A percentile compares a stretch with the other conserved stretches of the same genome.
Conservation (phyloP, 2,797 vertebrate species). For the Enteromius viviparus region DNA sequence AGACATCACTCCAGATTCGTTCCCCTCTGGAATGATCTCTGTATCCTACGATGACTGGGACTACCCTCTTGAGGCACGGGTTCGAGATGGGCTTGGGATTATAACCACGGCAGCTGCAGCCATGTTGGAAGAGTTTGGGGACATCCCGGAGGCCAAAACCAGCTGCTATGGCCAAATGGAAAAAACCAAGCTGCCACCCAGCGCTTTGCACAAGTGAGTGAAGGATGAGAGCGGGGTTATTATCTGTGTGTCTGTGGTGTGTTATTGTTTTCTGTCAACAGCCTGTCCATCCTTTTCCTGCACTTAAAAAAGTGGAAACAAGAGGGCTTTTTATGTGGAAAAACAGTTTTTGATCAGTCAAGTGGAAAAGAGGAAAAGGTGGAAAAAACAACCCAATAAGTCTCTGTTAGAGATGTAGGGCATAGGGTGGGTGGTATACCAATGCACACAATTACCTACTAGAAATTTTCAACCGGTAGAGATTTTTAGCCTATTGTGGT, state of each 20-base stretch:
- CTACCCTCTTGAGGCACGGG: slow-evolving; percentile 90
- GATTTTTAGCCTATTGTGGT: too few species aligned
- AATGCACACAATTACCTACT: not conserved
- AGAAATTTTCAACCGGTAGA: not conserved
- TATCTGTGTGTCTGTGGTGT: slow-evolving; percentile 17
- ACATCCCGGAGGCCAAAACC: slow-evolving; percentile 91
- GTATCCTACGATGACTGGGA: slow-evolving; percentile 98
- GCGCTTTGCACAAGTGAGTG: slow-evolving; percentile 92
- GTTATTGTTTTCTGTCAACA: slow-evolving; percentile 19
- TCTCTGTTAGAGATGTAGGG: not conserved
- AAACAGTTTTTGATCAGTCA: slow-evolving; percentile 31
- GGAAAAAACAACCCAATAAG: not conserved
- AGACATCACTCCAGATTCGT: slow-evolving; percentile 88
- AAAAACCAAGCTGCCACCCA: slow-evolving; percentile 85
- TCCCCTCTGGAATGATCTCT: slow-evolving; percentile 94
- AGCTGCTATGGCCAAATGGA: slow-evolving; percentile 92
- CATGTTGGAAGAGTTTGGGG: slow-evolving; percentile 92
- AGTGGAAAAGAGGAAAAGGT: slow-evolving; percentile 20
- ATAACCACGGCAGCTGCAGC: slow-evolving; percentile 91
- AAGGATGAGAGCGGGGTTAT: not conserved
- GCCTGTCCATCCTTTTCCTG: not conserved
- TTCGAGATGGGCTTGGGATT: slow-evolving; percentile 94
- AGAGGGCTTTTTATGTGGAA: slow-evolving; percentile 35
- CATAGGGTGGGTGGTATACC: too few species aligned
- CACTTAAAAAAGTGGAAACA: slow-evolving; percentile 33